Conservation (phyloP, 2,888 invertebrate genomes). For the Troides helena region DNA sequence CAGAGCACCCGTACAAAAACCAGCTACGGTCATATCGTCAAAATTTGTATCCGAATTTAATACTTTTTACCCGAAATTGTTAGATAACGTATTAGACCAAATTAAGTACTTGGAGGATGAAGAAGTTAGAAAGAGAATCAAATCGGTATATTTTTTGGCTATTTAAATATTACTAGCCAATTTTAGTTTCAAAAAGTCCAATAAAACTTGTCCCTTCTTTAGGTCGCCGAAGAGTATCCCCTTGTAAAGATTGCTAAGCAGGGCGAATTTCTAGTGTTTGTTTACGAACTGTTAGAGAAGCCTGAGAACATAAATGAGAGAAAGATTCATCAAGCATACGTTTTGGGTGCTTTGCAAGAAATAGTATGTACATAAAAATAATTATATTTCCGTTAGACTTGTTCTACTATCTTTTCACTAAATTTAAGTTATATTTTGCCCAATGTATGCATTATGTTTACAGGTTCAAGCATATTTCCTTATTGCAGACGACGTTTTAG, state of each 20-base stretch:
- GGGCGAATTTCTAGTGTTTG: not conserved
- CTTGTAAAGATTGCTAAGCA: not conserved
- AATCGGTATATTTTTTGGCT: not conserved
- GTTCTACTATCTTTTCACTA: too few relatives aligned
- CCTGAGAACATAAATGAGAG: not conserved
- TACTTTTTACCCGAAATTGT: not conserved
- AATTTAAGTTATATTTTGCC: too few relatives aligned
- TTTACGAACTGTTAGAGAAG: conserved; percentile 1
- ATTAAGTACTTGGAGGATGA: not conserved
- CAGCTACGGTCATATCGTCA: not conserved
- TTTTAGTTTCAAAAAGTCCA: not conserved
- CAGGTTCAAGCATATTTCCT: conserved; percentile 10
- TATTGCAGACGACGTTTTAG: conserved; percentile 12
- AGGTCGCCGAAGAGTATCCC: not conserved
- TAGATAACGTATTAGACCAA: not conserved
- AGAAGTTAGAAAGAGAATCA: not conserved
- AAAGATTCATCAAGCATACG: not conserved
- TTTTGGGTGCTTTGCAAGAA: not conserved
- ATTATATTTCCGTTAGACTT: too few relatives aligned
- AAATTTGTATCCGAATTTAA: conserved; percentile 1
- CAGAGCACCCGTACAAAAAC: not conserved
- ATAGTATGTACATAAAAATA: not conserved
- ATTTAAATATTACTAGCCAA: not conserved
- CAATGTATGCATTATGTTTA: not conserved
- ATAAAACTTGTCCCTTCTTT: not conserved